These are phyloP conservation scores for Exephanes ischioxanthus DNA, from an alignment of 2,888 invertebrate species.

Conservation along the genomic window DNA sequence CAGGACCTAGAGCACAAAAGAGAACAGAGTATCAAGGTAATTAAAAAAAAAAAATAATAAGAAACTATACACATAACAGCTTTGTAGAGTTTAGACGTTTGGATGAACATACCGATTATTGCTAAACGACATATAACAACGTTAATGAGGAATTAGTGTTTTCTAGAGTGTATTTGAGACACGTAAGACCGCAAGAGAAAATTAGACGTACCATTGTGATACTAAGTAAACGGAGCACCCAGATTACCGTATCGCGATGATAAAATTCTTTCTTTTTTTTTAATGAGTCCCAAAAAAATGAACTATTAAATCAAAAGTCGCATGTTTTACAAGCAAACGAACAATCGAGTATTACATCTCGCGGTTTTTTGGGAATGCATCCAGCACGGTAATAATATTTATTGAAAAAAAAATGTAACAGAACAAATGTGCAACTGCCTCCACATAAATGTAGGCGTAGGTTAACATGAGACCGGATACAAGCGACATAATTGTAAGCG, in stretches of 20 bases:
- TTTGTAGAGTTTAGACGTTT: conserved; percentile 62
- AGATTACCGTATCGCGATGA: conserved; percentile 58
- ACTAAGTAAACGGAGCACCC: conserved; percentile 78
- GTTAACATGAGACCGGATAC: conserved; percentile 75
- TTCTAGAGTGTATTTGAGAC: conserved; percentile 69
- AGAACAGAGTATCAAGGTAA: conserved; percentile 24
- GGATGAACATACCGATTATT: conserved; percentile 67
- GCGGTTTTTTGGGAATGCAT: not conserved
- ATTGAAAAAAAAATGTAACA: conserved; percentile 68
- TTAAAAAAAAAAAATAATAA: conserved; percentile 39
- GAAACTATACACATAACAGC: conserved; percentile 35
- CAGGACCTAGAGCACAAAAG: conserved; percentile 43
- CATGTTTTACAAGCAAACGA: not conserved
- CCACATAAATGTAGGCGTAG: conserved; percentile 76
- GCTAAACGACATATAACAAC: conserved; percentile 53
- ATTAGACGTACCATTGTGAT: conserved; percentile 82
- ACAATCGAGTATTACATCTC: not conserved
- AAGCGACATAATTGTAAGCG: conserved; percentile 31
- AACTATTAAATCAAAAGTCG: conserved; percentile 5
- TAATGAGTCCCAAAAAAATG: conserved; percentile 18
- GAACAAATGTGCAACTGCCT: conserved; percentile 80
- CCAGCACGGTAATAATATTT: conserved; percentile 34
- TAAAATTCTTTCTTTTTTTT: conserved; percentile 37
- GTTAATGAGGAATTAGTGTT: conserved; percentile 66
- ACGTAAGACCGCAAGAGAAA: conserved; percentile 38